These are phyloP conservation scores for Petrocephalus zakoni DNA, from an alignment of 2,113 vertebrate species.

Conservation along the genomic window DNA sequence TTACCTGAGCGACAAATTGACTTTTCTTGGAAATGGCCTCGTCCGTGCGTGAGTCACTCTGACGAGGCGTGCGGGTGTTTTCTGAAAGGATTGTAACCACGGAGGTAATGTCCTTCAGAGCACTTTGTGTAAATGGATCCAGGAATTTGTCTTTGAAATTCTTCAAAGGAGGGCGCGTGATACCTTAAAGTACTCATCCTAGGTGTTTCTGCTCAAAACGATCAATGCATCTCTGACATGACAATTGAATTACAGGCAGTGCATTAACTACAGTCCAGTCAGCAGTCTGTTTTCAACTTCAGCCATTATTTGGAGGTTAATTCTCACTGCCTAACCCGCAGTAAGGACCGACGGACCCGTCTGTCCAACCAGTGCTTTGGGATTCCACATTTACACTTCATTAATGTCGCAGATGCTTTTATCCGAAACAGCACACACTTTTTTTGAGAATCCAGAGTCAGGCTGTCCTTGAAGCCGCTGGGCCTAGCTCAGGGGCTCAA, in stretches of 20 bases:
- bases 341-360: background rate
- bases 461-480: background rate
- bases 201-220: constrained; percentile 40
- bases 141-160: background rate
- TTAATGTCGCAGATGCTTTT: background rate
- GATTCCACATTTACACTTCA: background rate
- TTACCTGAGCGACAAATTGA: background rate
- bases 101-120: background rate
- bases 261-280: background rate
- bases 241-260: background rate
- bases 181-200: background rate
- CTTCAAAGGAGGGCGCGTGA: background rate
- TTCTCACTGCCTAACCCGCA: background rate
- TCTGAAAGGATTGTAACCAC: background rate
- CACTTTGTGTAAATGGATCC: background rate
- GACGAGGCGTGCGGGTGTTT: background rate
- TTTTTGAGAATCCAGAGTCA: background rate
- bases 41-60: background rate
- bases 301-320: background rate
- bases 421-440: background rate
- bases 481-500: background rate
- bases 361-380: background rate
- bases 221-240: constrained; percentile 25
- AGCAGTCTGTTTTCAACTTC: background rate
- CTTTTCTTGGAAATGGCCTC: background rate